Percentiles rank a stretch among this genome's conserved stretches.
phyloP scores from a whole-genome alignment of 1,140 invertebrate genomes.

The Bombus sibiricus region DNA sequence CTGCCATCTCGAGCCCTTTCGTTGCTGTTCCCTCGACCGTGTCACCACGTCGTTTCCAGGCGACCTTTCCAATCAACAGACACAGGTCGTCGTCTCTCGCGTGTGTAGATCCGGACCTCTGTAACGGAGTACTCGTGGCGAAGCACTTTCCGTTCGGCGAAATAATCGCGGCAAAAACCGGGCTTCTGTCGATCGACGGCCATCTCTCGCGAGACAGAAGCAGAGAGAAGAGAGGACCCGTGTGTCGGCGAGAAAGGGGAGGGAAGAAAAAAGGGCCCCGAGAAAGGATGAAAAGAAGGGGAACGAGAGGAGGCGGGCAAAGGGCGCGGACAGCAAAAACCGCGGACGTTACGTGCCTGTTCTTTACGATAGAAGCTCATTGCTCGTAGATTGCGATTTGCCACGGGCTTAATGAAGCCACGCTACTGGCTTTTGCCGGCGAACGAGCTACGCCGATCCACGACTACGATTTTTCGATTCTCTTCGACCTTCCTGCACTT shows the following conservation, averaged over 20 bases:
- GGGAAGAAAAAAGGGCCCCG: constrained; percentile 34
- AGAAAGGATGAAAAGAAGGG: constrained; percentile 32
- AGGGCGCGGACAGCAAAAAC: constrained; percentile 70
- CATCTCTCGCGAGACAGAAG: constrained; percentile 23
- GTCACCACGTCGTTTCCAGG: constrained; percentile 11
- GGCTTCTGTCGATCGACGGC: constrained; percentile 48
- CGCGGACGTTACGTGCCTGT: constrained; percentile 73
- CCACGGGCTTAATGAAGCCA: constrained; percentile 81
- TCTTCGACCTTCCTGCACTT: not conserved
- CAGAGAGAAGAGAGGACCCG: constrained; percentile 19
- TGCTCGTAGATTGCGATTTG: constrained; percentile 82
- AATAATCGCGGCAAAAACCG: constrained; percentile 78
- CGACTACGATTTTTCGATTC: constrained; percentile 18
- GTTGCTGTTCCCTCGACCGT: constrained; percentile 19
- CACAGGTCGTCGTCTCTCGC: not conserved
- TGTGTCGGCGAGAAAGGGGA: not conserved
- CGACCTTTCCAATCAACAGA: constrained; percentile 13
- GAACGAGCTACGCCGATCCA: constrained; percentile 12
- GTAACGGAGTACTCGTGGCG: not conserved
- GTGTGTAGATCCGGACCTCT: not conserved
- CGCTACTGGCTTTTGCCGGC: constrained; percentile 62
- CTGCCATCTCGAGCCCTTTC: constrained; percentile 69
- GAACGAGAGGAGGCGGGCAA: constrained; percentile 30
- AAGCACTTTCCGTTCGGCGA: constrained; percentile 74
- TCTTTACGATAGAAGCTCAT: constrained; percentile 76